These are phyloP conservation scores for Typhlichthys eigenmanni DNA, from an alignment of 2,797 vertebrate genomes.

Conservation along the genomic window DNA sequence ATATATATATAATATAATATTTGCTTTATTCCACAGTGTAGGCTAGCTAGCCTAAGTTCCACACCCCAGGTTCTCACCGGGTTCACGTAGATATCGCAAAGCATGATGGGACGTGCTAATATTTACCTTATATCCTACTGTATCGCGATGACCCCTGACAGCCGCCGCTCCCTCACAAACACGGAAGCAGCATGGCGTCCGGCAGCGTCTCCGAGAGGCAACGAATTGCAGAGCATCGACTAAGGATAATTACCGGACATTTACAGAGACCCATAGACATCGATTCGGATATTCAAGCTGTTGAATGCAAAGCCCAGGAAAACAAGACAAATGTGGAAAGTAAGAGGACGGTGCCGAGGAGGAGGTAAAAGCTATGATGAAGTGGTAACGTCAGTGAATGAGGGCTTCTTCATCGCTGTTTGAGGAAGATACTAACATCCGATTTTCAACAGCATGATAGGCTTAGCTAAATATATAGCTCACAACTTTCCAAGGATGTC, in stretches of 20 bases:
- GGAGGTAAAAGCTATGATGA: slow-evolving; percentile 73
- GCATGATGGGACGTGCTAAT: slow-evolving; percentile 64
- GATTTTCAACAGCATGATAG: background rate
- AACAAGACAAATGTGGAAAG: slow-evolving; percentile 35
- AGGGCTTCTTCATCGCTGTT: slow-evolving; percentile 29
- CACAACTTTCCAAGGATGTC: background rate
- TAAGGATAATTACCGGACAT: slow-evolving; percentile 76
- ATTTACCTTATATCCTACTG: slow-evolving; percentile 53
- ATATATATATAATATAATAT: background rate
- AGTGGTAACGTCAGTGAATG: slow-evolving; percentile 24
- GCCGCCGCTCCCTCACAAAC: slow-evolving; percentile 65
- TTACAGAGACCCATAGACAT: slow-evolving; percentile 52
- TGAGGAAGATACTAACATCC: slow-evolving; percentile 21
- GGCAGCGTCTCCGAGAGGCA: slow-evolving; percentile 65
- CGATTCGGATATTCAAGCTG: slow-evolving; percentile 48
- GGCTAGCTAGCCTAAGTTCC: slow-evolving; percentile 6
- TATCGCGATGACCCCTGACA: slow-evolving; percentile 57
- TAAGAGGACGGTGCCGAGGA: slow-evolving; percentile 72
- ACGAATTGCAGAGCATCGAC: slow-evolving; percentile 73
- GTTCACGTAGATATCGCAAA: slow-evolving; percentile 27
- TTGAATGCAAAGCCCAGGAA: slow-evolving; percentile 71
- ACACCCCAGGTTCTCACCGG: slow-evolving; percentile 1
- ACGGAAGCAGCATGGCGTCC: slow-evolving; percentile 88
- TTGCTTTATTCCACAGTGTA: background rate
- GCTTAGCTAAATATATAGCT: background rate